Evolutionary conservation across 2,797 vertebrate genomes (phyloP).

Genomic region (Limosa lapponica): DNA sequence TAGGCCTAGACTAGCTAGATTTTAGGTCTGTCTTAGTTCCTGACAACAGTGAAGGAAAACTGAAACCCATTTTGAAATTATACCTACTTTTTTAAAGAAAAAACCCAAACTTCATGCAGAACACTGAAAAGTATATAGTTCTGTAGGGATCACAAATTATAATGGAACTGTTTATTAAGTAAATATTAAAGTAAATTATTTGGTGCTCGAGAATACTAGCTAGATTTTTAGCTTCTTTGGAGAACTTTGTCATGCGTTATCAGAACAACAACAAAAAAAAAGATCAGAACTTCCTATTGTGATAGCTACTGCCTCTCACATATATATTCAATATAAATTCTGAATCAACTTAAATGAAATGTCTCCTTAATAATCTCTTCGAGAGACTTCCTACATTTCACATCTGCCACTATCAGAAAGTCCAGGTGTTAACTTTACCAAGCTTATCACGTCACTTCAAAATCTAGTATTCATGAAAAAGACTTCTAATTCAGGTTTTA

Average conservation of each 20-base stretch:
- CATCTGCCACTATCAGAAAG: neutral
- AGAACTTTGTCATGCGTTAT: neutral
- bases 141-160: neutral
- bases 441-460: neutral
- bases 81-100: too few species aligned
- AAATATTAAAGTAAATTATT: neutral
- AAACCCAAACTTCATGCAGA: neutral
- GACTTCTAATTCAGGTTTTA: neutral
- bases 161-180: neutral
- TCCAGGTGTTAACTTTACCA: neutral
- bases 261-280: neutral
- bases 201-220: neutral
- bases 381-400: neutral
- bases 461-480: neutral
- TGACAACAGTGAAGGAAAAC: neutral
- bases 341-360: neutral
- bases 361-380: neutral
- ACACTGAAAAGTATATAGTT: neutral
- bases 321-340: neutral
- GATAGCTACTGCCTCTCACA: neutral
- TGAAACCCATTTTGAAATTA: neutral
- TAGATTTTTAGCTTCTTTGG: neutral
- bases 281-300: neutral
- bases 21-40: neutral
- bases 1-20: neutral